phyloP scores from a whole-genome alignment of 2,797 vertebrate genomes.

The Monodelphis domestica region DNA sequence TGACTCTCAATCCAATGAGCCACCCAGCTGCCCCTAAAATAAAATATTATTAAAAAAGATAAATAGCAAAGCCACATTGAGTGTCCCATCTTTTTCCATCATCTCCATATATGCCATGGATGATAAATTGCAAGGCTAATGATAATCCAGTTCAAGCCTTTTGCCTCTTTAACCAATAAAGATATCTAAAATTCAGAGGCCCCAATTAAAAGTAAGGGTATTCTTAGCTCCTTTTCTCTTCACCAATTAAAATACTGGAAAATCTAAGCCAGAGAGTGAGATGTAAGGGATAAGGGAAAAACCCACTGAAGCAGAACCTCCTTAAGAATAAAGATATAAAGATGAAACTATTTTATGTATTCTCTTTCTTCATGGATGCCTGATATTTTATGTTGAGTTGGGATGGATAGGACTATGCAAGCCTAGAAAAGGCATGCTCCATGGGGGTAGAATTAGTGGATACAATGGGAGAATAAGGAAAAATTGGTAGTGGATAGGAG shows the following conservation, averaged over 20 bases:
- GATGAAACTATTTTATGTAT: neutral
- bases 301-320: neutral
- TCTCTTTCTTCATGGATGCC: neutral
- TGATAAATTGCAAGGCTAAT: neutral
- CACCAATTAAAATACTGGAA: neutral
- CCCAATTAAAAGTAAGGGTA: neutral
- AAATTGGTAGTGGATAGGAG: too few relatives aligned
- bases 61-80: too few relatives aligned
- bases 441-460: neutral
- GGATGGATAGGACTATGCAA: neutral
- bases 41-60: too few relatives aligned
- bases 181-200: neutral
- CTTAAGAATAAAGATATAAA: neutral
- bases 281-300: neutral
- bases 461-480: neutral
- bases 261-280: neutral
- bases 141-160: neutral
- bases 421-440: neutral
- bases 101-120: neutral
- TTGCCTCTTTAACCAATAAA: neutral
- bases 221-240: neutral
- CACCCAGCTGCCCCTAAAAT: too few relatives aligned
- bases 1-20: too few relatives aligned
- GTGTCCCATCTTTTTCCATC: too few relatives aligned
- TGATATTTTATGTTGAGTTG: neutral